Conservation (phyloP, 2,797 vertebrate genomes). For the Nyctalus aviator region DNA sequence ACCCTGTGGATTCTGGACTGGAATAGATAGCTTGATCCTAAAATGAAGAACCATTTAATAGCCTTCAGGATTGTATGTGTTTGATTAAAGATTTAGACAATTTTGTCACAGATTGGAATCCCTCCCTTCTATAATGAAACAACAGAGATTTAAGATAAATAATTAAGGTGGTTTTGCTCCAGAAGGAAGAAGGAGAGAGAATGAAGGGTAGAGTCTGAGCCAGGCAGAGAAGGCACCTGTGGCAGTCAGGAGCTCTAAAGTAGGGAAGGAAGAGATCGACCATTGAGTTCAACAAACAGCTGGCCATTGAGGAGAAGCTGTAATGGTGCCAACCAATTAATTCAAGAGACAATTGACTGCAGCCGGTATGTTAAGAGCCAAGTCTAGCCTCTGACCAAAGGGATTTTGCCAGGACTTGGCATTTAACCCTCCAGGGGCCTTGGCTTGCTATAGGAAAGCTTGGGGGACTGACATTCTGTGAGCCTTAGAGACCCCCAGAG, state of each 20-base stretch:
- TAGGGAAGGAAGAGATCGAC: background rate
- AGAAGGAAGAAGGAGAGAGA: background rate
- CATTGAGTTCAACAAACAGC: constrained; percentile 13
- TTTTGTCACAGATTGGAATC: background rate
- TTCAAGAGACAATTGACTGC: background rate
- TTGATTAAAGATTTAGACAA: background rate
- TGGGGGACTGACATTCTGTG: background rate
- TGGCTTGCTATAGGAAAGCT: background rate
- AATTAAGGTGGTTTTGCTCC: background rate
- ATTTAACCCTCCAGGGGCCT: background rate
- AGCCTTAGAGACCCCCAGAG: background rate
- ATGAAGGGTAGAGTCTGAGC: background rate
- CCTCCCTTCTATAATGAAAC: background rate
- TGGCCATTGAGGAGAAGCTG: background rate
- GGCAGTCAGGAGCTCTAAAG: background rate
- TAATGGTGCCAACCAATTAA: background rate
- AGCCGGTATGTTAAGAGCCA: background rate
- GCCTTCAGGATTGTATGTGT: background rate
- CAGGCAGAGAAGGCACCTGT: background rate
- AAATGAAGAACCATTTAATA: constrained; percentile 4
- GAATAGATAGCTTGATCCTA: background rate
- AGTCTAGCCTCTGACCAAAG: background rate
- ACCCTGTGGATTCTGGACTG: no score
- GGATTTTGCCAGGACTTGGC: background rate
- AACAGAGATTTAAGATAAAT: background rate